Evolutionary conservation across 2,888 invertebrate species (phyloP).

Genomic region (Chesias legatella): DNA sequence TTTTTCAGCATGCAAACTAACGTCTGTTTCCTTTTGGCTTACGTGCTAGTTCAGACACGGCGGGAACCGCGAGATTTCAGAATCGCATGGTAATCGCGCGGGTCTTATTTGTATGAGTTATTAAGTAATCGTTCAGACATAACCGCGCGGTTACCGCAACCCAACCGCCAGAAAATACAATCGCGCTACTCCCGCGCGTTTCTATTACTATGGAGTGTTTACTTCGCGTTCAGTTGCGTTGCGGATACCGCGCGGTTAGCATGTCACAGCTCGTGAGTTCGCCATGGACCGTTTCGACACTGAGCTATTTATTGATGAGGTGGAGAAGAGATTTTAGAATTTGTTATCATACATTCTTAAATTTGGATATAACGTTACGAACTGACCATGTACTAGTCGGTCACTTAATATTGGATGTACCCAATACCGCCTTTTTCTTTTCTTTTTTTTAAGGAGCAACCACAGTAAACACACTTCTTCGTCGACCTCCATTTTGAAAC

Average conservation of each 20-base stretch:
- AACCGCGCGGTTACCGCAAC: constrained; percentile 24
- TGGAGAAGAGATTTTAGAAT: constrained; percentile 33
- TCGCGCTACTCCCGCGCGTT: constrained; percentile 27
- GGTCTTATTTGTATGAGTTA: background rate
- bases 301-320: constrained; percentile 29
- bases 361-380: too few relatives aligned
- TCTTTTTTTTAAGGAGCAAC: constrained; percentile 31
- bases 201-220: constrained; percentile 28
- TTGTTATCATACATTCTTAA: constrained; percentile 33
- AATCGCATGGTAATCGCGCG: too few relatives aligned
- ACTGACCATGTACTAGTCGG: constrained; percentile 17
- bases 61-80: too few relatives aligned
- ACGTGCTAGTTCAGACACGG: too few relatives aligned
- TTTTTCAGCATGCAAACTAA: too few relatives aligned
- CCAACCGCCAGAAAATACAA: constrained; percentile 28
- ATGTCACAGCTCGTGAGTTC: constrained; percentile 24
- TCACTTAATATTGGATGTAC: constrained; percentile 7
- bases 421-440: constrained; percentile 34
- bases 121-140: background rate
- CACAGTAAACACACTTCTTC: constrained; percentile 30
- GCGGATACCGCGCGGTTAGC: constrained; percentile 31
- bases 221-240: constrained; percentile 30
- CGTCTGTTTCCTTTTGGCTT: too few relatives aligned
- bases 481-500: constrained; percentile 34
- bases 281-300: constrained; percentile 30